Conservation (phyloP, 1,140 invertebrate species). For the Manduca sexta region DNA sequence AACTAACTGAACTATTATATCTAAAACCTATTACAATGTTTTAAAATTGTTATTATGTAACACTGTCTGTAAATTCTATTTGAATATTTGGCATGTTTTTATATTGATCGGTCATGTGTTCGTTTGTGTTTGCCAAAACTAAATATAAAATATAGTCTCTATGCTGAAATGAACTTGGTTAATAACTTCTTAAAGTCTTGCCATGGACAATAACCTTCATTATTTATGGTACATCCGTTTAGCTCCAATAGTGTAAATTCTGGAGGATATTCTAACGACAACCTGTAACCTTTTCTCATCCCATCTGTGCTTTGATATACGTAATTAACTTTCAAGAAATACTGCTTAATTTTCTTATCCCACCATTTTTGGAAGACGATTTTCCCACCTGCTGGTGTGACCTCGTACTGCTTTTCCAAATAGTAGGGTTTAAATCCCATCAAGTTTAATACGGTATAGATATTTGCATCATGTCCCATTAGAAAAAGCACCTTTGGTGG, state of each 20-base stretch:
- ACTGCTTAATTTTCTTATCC: constrained; percentile 18
- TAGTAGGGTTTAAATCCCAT: constrained; percentile 36
- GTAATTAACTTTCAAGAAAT: constrained; percentile 43
- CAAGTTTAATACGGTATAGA: constrained; percentile 37
- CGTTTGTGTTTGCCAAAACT: too few relatives aligned
- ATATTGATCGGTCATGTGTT: too few relatives aligned
- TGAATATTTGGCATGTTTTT: too few relatives aligned
- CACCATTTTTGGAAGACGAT: constrained; percentile 54
- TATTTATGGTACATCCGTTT: constrained; percentile 28
- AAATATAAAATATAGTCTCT: too few relatives aligned
- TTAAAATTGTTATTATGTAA: too few relatives aligned
- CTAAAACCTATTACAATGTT: too few relatives aligned
- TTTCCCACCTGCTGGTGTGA: constrained; percentile 51
- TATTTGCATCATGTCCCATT: constrained; percentile 53
- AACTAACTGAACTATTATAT: too few relatives aligned
- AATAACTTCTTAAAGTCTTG: constrained; percentile 35
- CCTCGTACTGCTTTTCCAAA: constrained; percentile 42
- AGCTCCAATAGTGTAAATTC: constrained; percentile 34
- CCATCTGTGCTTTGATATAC: constrained; percentile 46
- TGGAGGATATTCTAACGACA: constrained; percentile 37
- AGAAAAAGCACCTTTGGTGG: constrained; percentile 32
- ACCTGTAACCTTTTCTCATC: constrained; percentile 27
- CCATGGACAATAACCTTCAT: constrained; percentile 45
- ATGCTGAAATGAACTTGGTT: not conserved
- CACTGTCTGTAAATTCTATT: too few relatives aligned